These are phyloP conservation scores for Notarius quadriscutis DNA, from an alignment of 2,113 vertebrate species.

Conservation along the genomic window DNA sequence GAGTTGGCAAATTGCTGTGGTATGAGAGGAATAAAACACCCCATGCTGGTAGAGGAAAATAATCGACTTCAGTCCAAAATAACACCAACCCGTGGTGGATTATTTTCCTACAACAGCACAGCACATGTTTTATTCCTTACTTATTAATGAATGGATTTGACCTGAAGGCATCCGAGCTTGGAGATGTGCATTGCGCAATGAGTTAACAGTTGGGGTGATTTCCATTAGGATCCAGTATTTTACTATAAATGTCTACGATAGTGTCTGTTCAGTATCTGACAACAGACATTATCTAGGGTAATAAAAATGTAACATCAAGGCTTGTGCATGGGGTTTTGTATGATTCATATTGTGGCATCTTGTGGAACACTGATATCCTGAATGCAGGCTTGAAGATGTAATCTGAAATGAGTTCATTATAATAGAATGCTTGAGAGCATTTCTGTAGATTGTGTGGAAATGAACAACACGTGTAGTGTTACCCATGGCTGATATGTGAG, in stretches of 20 bases:
- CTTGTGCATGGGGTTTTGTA: background rate
- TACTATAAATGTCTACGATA: background rate
- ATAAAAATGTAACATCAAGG: background rate
- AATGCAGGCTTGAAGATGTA: background rate
- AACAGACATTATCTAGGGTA: background rate
- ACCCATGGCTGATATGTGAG: background rate
- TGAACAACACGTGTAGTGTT: background rate
- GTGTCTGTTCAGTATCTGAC: background rate
- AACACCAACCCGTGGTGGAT: background rate
- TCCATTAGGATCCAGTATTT: background rate
- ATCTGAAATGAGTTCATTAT: background rate
- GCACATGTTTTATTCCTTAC: background rate
- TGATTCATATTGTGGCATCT: background rate
- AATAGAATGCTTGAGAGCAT: background rate
- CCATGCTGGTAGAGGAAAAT: background rate
- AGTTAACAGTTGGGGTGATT: background rate
- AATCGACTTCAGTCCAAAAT: background rate
- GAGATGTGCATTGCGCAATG: background rate
- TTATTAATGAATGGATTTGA: slow-evolving; percentile 1
- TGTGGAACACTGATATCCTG: background rate
- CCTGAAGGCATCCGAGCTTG: background rate
- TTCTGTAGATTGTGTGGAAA: background rate
- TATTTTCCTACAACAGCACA: slow-evolving; percentile 10
- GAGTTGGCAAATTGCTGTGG: background rate
- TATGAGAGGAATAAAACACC: background rate